phyloP scores from a whole-genome alignment of 1,140 invertebrate species.

The Pentalonia nigronervosa region DNA sequence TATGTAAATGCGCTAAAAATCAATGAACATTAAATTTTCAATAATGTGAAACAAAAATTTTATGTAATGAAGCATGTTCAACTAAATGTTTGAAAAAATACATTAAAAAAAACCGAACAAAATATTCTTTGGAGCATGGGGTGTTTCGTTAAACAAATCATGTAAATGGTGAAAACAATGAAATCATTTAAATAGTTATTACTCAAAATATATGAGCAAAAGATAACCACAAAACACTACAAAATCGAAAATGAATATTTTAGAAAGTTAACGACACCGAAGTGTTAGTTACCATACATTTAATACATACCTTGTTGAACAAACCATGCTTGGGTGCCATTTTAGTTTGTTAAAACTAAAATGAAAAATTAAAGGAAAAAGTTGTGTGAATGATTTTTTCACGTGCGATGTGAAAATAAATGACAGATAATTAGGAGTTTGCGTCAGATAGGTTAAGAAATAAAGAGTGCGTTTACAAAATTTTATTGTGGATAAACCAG shows the following conservation, averaged over 20 bases:
- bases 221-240: slow-evolving; percentile 38
- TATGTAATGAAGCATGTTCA: background rate
- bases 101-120: background rate
- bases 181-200: background rate
- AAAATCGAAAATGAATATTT: background rate
- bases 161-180: background rate
- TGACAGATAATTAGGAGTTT: background rate
- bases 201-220: background rate
- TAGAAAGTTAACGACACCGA: background rate
- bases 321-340: slow-evolving; percentile 50
- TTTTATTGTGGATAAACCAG: background rate
- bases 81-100: background rate
- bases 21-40: background rate
- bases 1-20: slow-evolving; percentile 82
- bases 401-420: background rate
- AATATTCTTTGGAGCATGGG: too few relatives aligned
- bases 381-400: background rate
- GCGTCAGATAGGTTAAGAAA: background rate
- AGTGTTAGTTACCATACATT: background rate
- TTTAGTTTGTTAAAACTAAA: background rate
- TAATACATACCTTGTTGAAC: slow-evolving; percentile 44
- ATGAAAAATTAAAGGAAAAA: background rate
- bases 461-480: background rate
- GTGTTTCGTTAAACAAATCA: background rate
- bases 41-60: background rate